Base-by-base conservation (phyloP, 2,113 vertebrate species). In the Regulus satrapa region DNA sequence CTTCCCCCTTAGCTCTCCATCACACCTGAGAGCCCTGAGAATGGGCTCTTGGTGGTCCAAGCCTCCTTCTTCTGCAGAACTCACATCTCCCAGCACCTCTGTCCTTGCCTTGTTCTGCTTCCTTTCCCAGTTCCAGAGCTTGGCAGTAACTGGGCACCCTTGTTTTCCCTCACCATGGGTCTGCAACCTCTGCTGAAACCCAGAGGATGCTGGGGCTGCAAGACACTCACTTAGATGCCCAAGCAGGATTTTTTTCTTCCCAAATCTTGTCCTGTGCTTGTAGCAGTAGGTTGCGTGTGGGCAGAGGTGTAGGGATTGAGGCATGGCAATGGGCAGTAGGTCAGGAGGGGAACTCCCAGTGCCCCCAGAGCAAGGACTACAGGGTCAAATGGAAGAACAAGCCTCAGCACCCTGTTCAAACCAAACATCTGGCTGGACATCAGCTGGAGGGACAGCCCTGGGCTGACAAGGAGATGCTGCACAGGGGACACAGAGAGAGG, bases 301-400 rank as follows among this genome's bases (percentile, higher is more conserved):
- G 19, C 32, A 29, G 56, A 12, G 18, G n/a, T 17, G 23, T 29
- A 34, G 41, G 32, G 23, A 24, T 77, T 45, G 4, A 7, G 36
- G 32, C 24, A 40, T 1, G 2, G 32, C 20, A 46, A 34, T 0
- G 1, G 28, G 38, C 9, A 64, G 28, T 2, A 6, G 63, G 21
- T 80, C 51, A 58, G 62, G 34, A 51, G 6, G 1, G 2, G 7
- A 25, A 7, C 2, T 49, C 55, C n/a, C 52, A 34, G 52, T 43
- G 26, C 4, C 15, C 49, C 14, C 2, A 10, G 10, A 68, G 17
- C 52, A 85, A 85, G 40, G 58, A 64, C 28, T 11, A 40, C 41
- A 73, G 1, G 0, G 61, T 32, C 38, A 87, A 54, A 55, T 18
- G 36, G 14, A 76, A 90, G 43, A 84, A 17, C 6, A 64, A 74